These are phyloP conservation scores for Artemisiospiza belli DNA, from an alignment of 2,113 vertebrate genomes.

Conservation along the genomic window DNA sequence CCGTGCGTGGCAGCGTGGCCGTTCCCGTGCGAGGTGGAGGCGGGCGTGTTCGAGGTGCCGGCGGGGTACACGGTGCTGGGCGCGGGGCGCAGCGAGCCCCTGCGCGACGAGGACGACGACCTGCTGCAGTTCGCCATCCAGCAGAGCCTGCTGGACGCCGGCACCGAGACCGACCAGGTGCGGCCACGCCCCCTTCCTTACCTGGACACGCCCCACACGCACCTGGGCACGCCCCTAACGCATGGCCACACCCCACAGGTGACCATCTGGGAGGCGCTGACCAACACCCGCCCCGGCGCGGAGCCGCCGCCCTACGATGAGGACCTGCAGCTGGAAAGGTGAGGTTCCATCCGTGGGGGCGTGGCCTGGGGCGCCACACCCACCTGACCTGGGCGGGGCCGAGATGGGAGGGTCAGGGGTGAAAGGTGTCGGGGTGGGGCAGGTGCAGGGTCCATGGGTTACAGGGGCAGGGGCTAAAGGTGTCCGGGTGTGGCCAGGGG, in stretches of 20 bases:
- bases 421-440: background rate
- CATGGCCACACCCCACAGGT: constrained; percentile 70
- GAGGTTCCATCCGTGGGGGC: background rate
- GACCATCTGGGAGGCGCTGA: constrained; percentile 94
- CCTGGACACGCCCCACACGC: accelerated
- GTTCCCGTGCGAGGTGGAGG: constrained; percentile 59
- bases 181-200: accelerated
- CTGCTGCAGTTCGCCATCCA: constrained; percentile 95
- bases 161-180: constrained; percentile 92
- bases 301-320: constrained; percentile 83
- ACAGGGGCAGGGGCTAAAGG: background rate
- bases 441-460: background rate
- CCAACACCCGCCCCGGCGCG: constrained; percentile 79
- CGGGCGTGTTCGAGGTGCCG: constrained; percentile 88
- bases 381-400: background rate
- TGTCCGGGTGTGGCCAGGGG: background rate
- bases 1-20: background rate
- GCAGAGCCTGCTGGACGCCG: constrained; percentile 91
- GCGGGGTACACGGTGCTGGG: constrained; percentile 90
- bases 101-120: constrained; percentile 90
- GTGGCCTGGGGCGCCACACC: background rate
- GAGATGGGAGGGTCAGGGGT: background rate
- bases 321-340: constrained; percentile 91
- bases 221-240: accelerated
- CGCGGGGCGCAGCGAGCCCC: constrained; percentile 86